A percentile compares a stretch with the other conserved stretches of the same genome.
Evolutionary conservation across 2,888 invertebrate species (phyloP).

Genomic region (Psococerastis gibbosa): DNA sequence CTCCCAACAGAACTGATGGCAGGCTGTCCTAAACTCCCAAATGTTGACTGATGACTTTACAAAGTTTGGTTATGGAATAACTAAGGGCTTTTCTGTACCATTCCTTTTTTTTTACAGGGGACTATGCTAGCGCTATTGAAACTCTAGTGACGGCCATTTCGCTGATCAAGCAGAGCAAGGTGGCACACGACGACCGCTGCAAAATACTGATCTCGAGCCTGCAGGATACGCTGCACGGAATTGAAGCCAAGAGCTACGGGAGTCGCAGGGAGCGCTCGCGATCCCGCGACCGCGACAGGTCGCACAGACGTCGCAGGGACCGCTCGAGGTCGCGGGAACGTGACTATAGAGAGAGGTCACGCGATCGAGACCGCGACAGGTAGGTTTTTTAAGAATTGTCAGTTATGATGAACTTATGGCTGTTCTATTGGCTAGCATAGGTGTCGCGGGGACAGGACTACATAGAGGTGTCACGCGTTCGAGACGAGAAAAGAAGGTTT

Average conservation of each 20-base stretch:
- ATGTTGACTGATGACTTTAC: too few relatives aligned
- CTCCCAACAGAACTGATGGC: too few relatives aligned
- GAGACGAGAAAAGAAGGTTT: too few relatives aligned
- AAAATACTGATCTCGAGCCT: constrained; percentile 92
- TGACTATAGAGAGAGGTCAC: constrained; percentile 32
- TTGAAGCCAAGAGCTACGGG: constrained; percentile 94
- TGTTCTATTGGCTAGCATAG: too few relatives aligned
- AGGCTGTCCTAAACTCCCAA: too few relatives aligned
- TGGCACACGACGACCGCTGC: constrained; percentile 90
- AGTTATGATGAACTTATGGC: too few relatives aligned
- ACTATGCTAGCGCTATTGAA: constrained; percentile 96
- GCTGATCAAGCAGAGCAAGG: constrained; percentile 93
- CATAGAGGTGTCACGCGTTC: too few relatives aligned
- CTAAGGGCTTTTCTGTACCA: too few relatives aligned
- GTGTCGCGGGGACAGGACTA: too few relatives aligned
- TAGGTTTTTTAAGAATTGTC: too few relatives aligned
- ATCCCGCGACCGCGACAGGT: constrained; percentile 31
- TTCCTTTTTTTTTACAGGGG: constrained; percentile 34
- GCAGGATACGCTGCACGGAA: constrained; percentile 91
- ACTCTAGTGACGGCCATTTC: constrained; percentile 97
- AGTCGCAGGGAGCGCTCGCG: constrained; percentile 36
- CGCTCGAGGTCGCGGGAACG: constrained; percentile 32
- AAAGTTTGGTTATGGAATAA: too few relatives aligned
- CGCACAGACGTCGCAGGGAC: constrained; percentile 44
- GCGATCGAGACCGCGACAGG: constrained; percentile 34